Base-by-base conservation (phyloP, 2,888 invertebrate species). In the Lathronympha strigana region DNA sequence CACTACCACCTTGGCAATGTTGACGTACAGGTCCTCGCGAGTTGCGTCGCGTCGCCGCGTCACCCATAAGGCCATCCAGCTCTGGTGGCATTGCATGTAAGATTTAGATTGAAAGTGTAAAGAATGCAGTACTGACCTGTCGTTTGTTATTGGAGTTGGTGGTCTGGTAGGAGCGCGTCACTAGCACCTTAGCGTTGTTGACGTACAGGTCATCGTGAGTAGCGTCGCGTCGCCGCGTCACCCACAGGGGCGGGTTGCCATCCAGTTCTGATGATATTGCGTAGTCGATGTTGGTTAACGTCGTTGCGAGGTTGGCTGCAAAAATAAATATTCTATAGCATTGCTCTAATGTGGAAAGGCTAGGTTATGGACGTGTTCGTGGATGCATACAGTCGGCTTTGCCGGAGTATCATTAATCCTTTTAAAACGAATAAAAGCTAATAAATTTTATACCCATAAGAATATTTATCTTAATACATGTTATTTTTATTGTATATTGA, bases 221-320 rank as follows among this genome's bases (percentile, higher is more conserved):
- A 4, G 84, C 77, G 51, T 93, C 93, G 13, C 93, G 92, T 67
- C 93, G 94, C 71, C 94, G 93, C 57, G 97, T 97, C 68, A 97
- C 95, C 95, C 97, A 97, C 58, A 97, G 88, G 0, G 97, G 96
- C 0, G 97, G 97, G 88, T 96, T 97, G 17, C 97, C 97, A 67
- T 95, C 95, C 76, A 96, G 92, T 83, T 97, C 96, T 23, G 97
- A 96, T 17, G 94, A 93, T 79, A 97, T 93, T 4, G 93, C 93
- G 63, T 93, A 94, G 72, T 95, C 95, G 79, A 97, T 89, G 76
- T 95, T 94, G 63, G 94, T 93, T 54, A 94, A 90, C 33, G 94
- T 95, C 74, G 94, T 94, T 0, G 97, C 95, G 73, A 95, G 92
- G 78, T 96, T 97, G 53, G 95, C 97, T 97, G 93, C 1, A 93